These are phyloP conservation scores for Goniozus legneri DNA, from an alignment of 1,140 invertebrate genomes.

Conservation along the genomic window DNA sequence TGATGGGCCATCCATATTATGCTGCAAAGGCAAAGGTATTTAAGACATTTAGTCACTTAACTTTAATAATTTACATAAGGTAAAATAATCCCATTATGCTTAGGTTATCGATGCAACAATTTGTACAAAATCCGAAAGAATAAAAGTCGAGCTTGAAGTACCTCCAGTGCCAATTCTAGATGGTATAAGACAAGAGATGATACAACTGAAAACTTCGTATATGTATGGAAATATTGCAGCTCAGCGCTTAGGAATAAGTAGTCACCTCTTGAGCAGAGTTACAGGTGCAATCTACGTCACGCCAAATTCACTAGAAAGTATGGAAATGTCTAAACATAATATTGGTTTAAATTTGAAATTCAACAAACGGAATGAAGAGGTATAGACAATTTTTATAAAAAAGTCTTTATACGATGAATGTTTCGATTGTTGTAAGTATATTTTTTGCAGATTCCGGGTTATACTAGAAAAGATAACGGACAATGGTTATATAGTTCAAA, in stretches of 20 bases:
- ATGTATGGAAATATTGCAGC: conserved; percentile 45
- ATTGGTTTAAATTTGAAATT: conserved; percentile 91
- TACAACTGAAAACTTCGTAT: conserved; percentile 22
- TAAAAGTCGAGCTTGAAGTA: conserved; percentile 56
- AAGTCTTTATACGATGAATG: conserved; percentile 10
- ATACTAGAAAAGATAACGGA: conserved; percentile 68
- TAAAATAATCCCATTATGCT: too few species aligned
- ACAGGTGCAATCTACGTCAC: conserved; percentile 77
- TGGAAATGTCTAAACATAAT: conserved; percentile 63
- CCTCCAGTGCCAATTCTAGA: conserved; percentile 53
- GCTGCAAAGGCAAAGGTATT: conserved; percentile 71
- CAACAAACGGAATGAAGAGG: conserved; percentile 72
- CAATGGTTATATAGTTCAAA: conserved; percentile 82
- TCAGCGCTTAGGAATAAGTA: conserved; percentile 61
- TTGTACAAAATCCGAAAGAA: conserved; percentile 50
- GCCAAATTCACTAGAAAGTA: conserved; percentile 34
- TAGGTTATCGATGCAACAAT: conserved; percentile 47
- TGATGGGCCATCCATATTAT: conserved; percentile 76
- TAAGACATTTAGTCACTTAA: conserved; percentile 5
- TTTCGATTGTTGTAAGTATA: conserved; percentile 6
- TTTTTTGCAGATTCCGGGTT: conserved; percentile 67
- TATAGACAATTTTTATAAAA: conserved; percentile 35
- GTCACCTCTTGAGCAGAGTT: conserved; percentile 73
- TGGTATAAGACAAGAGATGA: conserved; percentile 22
- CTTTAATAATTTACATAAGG: conserved; percentile 20